These are phyloP conservation scores for Dendrocincla tyrannina DNA, from an alignment of 2,797 vertebrate species.

Conservation along the genomic window DNA sequence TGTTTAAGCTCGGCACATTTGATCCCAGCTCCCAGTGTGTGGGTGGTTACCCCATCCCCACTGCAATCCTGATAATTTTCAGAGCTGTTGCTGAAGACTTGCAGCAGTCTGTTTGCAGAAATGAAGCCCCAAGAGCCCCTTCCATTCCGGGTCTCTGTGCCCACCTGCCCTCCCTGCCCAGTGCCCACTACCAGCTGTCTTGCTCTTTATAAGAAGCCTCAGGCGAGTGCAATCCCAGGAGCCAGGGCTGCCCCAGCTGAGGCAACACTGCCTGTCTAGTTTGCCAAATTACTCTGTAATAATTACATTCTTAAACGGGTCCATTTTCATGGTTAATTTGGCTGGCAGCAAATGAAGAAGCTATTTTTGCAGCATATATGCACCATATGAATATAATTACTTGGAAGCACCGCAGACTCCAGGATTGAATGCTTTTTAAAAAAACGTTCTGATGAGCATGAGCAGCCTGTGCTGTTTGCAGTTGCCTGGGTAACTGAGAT, in stretches of 20 bases:
- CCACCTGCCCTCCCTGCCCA: background rate
- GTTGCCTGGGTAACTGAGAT: slow-evolving; percentile 75
- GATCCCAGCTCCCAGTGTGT: background rate
- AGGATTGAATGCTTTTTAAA: slow-evolving; percentile 15
- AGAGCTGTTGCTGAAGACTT: background rate
- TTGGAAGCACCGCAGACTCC: slow-evolving; percentile 32
- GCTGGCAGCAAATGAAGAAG: slow-evolving; percentile 22
- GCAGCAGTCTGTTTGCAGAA: background rate
- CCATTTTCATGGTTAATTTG: slow-evolving; percentile 35
- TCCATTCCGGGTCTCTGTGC: background rate
- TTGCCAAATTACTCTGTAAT: slow-evolving; percentile 37
- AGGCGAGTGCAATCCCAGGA: background rate
- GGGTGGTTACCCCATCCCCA: background rate
- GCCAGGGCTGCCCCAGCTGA: background rate
- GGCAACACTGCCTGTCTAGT: background rate
- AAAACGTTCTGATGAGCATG: background rate
- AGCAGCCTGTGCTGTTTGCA: slow-evolving; percentile 38
- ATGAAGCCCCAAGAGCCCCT: background rate
- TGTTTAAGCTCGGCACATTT: background rate
- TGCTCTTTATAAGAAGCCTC: background rate
- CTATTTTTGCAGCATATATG: slow-evolving; percentile 41
- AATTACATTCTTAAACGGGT: slow-evolving; percentile 25
- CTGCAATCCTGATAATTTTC: background rate
- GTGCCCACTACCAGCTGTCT: background rate
- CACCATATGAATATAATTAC: slow-evolving; percentile 50